phyloP scores from a whole-genome alignment of 1,140 invertebrate genomes.

The Periplaneta americana region DNA sequence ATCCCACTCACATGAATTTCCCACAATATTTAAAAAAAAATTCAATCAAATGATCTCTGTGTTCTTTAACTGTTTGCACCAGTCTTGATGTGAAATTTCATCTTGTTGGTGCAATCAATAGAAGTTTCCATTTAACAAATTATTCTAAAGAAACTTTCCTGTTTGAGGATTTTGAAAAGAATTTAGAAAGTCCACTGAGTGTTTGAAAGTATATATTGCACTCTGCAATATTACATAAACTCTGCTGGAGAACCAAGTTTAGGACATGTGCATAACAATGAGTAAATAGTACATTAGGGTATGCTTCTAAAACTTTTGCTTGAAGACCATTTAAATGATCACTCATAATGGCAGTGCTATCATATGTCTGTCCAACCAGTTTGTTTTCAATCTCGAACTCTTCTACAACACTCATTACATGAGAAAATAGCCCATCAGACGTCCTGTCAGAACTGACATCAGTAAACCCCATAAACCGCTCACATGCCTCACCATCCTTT shows the following conservation, averaged over 20 bases:
- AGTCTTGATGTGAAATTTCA: neutral
- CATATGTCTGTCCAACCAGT: slow-evolving; percentile 3
- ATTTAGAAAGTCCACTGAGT: neutral
- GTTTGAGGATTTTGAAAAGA: neutral
- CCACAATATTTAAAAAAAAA: neutral
- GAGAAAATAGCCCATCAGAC: neutral
- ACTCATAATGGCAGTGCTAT: neutral
- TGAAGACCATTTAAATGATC: neutral
- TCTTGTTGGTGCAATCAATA: neutral
- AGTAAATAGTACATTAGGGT: neutral
- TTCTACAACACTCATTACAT: neutral
- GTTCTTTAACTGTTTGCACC: neutral
- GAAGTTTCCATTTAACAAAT: neutral
- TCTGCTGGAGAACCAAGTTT: neutral
- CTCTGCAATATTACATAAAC: neutral
- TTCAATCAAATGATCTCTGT: neutral
- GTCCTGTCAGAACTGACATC: neutral
- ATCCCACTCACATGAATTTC: too few relatives aligned
- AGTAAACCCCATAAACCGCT: neutral
- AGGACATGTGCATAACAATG: slow-evolving; percentile 1
- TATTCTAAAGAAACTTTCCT: neutral
- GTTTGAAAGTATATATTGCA: neutral
- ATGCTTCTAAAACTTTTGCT: neutral
- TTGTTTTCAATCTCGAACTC: neutral
- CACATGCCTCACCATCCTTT: neutral